A percentile compares a stretch with the other conserved stretches of the same genome.
phyloP scores from a whole-genome alignment of 2,797 vertebrate species.

The Coregonus sp. region DNA sequence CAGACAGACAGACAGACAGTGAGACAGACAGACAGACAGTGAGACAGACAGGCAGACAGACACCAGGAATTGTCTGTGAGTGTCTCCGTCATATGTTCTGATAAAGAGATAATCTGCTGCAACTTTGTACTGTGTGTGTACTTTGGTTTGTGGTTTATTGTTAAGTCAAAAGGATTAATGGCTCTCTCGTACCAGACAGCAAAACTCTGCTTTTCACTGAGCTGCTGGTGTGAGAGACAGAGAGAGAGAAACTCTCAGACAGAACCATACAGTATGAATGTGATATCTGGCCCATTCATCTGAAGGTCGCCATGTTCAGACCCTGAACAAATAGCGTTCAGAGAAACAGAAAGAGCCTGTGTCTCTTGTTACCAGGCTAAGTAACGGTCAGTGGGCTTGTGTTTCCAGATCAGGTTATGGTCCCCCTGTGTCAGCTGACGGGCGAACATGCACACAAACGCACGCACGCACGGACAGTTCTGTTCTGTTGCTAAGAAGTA shows the following conservation, averaged over 20 bases:
- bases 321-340: conserved; percentile 4
- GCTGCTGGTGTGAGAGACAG: neutral
- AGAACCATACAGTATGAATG: conserved; percentile 11
- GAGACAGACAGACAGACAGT: neutral
- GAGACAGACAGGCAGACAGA: neutral
- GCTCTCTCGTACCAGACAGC: no score
- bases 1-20: no score
- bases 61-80: neutral
- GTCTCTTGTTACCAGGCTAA: conserved; percentile 32
- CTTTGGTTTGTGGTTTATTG: neutral
- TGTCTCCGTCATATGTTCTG: conserved; percentile 11
- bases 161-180: no score
- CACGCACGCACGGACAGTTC: neutral
- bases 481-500: neutral
- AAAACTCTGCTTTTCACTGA: no score
- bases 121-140: neutral
- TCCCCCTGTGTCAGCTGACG: neutral
- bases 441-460: neutral
- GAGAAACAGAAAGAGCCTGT: conserved; percentile 21
- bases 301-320: neutral
- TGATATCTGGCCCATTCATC: conserved; percentile 9
- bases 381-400: conserved; percentile 31
- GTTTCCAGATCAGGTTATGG: conserved; percentile 40
- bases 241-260: conserved; percentile 10
- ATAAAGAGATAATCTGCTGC: neutral